These are phyloP conservation scores for Pseudopipra pipra DNA, from an alignment of 2,113 vertebrate genomes.

Conservation along the genomic window DNA sequence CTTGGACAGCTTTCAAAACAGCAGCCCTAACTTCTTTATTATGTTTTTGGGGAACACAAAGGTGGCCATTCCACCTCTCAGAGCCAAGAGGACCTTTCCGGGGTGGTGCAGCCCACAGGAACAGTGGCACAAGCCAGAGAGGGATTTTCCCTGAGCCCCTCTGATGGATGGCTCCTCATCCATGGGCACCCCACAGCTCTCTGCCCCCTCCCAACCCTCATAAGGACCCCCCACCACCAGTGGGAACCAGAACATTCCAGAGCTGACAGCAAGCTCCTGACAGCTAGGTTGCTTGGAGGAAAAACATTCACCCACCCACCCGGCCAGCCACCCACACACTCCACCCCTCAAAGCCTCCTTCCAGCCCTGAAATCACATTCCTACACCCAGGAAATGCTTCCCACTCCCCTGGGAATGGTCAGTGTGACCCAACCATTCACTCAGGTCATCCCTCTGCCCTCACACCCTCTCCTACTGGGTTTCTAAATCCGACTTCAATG, in stretches of 20 bases:
- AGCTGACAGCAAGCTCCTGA: neutral
- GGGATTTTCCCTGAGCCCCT: neutral
- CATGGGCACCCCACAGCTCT: neutral
- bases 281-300: neutral
- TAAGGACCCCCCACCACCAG: neutral
- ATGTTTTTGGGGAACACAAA: neutral
- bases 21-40: neutral
- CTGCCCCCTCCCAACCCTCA: neutral
- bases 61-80: neutral
- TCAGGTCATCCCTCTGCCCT: constrained; percentile 7
- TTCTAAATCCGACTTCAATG: constrained; percentile 41
- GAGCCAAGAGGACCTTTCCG: neutral
- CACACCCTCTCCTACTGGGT: neutral
- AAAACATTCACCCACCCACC: neutral
- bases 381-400: neutral
- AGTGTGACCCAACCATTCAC: neutral
- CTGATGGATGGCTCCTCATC: neutral
- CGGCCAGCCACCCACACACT: neutral
- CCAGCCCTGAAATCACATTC: neutral
- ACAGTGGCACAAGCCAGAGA: neutral
- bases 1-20: neutral
- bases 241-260: neutral
- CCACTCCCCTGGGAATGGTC: too few relatives aligned
- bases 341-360: neutral
- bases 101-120: neutral